Base-by-base conservation (phyloP, 2,888 invertebrate species). In the Sisyra nigra region DNA sequence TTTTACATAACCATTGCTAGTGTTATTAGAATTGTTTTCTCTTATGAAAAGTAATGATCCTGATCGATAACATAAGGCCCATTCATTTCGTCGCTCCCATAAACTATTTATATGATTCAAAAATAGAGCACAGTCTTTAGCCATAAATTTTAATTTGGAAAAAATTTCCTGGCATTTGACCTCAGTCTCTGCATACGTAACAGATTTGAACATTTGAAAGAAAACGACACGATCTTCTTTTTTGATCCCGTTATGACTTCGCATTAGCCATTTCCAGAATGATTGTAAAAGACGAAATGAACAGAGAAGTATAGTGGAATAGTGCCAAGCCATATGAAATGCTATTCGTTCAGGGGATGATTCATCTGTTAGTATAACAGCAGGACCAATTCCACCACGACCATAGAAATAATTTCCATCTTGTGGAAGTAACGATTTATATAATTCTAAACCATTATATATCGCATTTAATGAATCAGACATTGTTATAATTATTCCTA, bases 21-120 rank as follows among this genome's bases (percentile, higher is more conserved):
- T 9, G 8, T 19, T 17, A 19, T 11, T 37, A 19, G 17, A n/a
- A 24, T 18, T 19, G 7, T 37, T 37, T 37, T 37, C 37, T 14
- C 37, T 17, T n/a, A 37, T 19, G 3, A 37, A 7, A 9, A 3
- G 8, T 6, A 18, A n/a, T 6, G 37, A 18, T 2, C 15, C 14
- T n/a, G 37, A 15, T 37, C 37, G 37, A 19, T 37, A 37, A 19
- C 37, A 37, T 19, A 37, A 19, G 6, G 37, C 37, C 37, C 37
- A 37, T 19, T 37, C 37, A 10, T 13, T 4, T 8, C 37, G 37
- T 19, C 37, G 37, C 18, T 37, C 37, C 37, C 37, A 37, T 19
- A 17, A 37, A 37, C 37, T 24, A 6, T 17, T 11, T 8, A 37
- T 2, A n/a, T 37, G 19, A 37, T 37, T 37, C 11, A 19, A 19